Conservation (phyloP, 1,140 invertebrate genomes). For the Apis cerana region DNA sequence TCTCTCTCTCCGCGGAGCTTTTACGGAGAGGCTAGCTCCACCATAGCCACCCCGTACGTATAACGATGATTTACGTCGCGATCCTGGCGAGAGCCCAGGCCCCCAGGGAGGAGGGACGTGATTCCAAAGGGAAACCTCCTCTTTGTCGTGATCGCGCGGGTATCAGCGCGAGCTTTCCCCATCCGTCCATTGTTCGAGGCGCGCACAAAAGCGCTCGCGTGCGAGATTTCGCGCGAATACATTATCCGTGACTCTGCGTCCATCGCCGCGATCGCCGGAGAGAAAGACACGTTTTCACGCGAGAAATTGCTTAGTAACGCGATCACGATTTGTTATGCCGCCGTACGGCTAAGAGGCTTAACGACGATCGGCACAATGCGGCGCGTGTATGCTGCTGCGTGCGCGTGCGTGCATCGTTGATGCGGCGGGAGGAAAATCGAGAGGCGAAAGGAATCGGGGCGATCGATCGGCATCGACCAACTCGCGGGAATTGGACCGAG, state of each 20-base stretch:
- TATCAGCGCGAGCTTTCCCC: slow-evolving; percentile 55
- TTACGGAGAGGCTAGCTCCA: slow-evolving; percentile 24
- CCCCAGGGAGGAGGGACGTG: slow-evolving; percentile 27
- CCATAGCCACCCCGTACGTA: slow-evolving; percentile 2
- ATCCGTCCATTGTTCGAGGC: slow-evolving; percentile 53
- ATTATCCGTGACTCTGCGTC: slow-evolving; percentile 34
- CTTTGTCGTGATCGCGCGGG: slow-evolving; percentile 63
- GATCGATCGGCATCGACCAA: neutral
- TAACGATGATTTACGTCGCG: slow-evolving; percentile 64
- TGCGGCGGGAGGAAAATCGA: no score
- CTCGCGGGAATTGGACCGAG: slow-evolving; percentile 7
- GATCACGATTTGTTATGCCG: slow-evolving; percentile 33
- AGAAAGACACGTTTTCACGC: neutral
- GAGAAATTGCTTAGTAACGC: slow-evolving; percentile 51
- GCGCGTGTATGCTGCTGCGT: no score
- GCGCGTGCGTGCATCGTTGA: neutral
- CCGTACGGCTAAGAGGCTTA: neutral
- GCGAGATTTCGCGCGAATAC: slow-evolving; percentile 28
- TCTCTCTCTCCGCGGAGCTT: slow-evolving; percentile 44
- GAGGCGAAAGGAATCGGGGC: neutral
- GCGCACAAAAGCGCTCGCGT: slow-evolving; percentile 40
- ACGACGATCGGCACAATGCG: neutral
- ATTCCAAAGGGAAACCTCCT: slow-evolving; percentile 53
- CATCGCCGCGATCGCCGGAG: slow-evolving; percentile 10
- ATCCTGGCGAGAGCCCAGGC: slow-evolving; percentile 28